Evolutionary conservation across 1,140 invertebrate genomes (phyloP).

Genomic region (Vanessa tameamea): DNA sequence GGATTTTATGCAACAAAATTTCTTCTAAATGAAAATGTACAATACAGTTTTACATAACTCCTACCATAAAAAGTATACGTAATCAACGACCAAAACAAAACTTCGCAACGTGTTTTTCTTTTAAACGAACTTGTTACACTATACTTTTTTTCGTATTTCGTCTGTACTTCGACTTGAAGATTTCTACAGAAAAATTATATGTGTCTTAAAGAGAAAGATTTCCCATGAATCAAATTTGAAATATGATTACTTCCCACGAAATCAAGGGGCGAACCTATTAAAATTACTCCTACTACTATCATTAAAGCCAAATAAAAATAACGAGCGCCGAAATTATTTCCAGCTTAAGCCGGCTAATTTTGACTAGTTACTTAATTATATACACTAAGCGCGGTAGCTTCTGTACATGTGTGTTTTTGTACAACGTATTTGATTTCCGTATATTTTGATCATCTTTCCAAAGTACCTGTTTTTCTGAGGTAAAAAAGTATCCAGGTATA

Average conservation of each 20-base stretch:
- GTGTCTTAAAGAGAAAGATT: slow-evolving; percentile 19
- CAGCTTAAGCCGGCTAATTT: slow-evolving; percentile 62
- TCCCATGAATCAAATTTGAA: slow-evolving; percentile 35
- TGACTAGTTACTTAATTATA: slow-evolving; percentile 47
- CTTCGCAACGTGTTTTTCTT: background rate
- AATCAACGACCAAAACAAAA: slow-evolving; percentile 14
- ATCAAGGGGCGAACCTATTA: slow-evolving; percentile 54
- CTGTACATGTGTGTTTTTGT: slow-evolving; percentile 13
- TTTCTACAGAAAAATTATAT: background rate
- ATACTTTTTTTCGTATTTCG: background rate
- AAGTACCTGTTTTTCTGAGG: background rate
- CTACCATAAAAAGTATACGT: slow-evolving; percentile 5
- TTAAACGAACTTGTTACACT: background rate
- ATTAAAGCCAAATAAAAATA: slow-evolving; percentile 70
- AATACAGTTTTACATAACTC: slow-evolving; percentile 20
- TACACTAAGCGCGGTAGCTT: slow-evolving; percentile 15
- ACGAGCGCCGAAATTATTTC: slow-evolving; percentile 59
- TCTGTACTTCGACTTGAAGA: background rate
- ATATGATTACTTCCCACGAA: slow-evolving; percentile 59
- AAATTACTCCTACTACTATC: slow-evolving; percentile 58
- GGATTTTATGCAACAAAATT: slow-evolving; percentile 37
- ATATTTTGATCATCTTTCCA: background rate
- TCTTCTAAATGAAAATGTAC: slow-evolving; percentile 25
- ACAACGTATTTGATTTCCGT: slow-evolving; percentile 21
- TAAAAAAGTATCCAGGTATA: too few relatives aligned